Conservation (phyloP, 2,113 vertebrate genomes). For the Tragulus kanchil region DNA sequence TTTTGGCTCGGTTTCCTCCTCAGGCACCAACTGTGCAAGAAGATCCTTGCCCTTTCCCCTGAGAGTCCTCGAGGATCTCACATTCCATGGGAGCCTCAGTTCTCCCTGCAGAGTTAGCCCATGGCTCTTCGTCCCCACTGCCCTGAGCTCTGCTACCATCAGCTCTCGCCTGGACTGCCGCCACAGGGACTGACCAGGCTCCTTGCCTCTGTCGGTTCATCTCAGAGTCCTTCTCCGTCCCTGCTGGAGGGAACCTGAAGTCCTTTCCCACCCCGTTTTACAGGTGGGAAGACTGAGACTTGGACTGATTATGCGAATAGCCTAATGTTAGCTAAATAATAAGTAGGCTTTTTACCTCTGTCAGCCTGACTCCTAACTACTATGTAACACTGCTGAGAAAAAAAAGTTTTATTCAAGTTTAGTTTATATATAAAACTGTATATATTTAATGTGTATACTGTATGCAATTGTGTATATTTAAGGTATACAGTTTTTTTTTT, state of each 20-base stretch:
- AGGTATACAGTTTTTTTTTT: too few relatives aligned
- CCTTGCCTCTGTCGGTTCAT: background rate
- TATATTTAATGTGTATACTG: background rate
- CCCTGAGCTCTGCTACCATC: background rate
- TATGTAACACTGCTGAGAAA: background rate
- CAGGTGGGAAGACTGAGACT: background rate
- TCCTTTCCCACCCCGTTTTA: background rate
- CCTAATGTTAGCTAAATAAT: background rate
- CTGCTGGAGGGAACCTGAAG: too few relatives aligned
- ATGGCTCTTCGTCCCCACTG: too few relatives aligned
- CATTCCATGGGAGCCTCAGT: background rate
- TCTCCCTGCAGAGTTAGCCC: background rate
- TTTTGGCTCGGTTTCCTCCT: background rate
- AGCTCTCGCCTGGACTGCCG: background rate
- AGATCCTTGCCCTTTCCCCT: background rate
- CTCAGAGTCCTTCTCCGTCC: background rate
- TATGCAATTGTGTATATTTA: too few relatives aligned
- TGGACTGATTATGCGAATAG: background rate
- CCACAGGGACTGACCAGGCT: background rate
- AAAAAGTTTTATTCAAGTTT: background rate
- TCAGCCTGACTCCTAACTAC: background rate
- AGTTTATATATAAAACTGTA: background rate
- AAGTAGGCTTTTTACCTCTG: background rate
- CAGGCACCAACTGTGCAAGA: background rate
- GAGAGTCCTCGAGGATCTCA: too few relatives aligned